Evolutionary conservation across 2,113 vertebrate species (phyloP).

Genomic region (Stigmatopora argus): DNA sequence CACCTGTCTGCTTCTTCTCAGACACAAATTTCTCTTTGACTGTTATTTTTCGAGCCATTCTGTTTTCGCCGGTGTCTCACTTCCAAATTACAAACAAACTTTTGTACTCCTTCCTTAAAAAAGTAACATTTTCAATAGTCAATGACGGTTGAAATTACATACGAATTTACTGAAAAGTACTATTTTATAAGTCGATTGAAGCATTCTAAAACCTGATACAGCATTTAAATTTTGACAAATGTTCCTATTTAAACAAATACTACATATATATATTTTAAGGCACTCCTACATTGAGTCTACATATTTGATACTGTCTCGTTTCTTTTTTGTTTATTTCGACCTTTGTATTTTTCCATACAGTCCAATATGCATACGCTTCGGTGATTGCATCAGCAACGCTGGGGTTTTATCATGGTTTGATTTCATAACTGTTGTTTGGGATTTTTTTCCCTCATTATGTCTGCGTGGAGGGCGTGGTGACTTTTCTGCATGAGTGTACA

Average conservation of each 20-base stretch:
- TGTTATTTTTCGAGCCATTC: slow-evolving; percentile 24
- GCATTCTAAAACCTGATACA: too few relatives aligned
- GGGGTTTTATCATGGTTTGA: slow-evolving; percentile 4
- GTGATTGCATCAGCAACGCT: not conserved
- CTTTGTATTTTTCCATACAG: not conserved
- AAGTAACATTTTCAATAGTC: slow-evolving; percentile 19
- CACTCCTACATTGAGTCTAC: not conserved
- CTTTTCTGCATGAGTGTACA: slow-evolving; percentile 57
- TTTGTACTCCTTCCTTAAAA: slow-evolving; percentile 3
- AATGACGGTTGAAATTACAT: too few relatives aligned
- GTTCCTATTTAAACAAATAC: too few relatives aligned
- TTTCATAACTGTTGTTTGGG: slow-evolving; percentile 32
- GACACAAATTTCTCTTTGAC: slow-evolving; percentile 11
- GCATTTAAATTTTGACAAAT: too few relatives aligned
- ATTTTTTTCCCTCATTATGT: slow-evolving; percentile 49
- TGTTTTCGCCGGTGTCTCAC: slow-evolving; percentile 12
- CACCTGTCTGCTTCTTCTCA: slow-evolving; percentile 19
- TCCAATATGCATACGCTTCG: not conserved
- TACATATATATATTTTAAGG: too few relatives aligned
- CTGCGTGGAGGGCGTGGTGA: slow-evolving; percentile 2
- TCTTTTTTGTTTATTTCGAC: not conserved
- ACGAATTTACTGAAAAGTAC: too few relatives aligned
- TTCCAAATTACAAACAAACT: not conserved
- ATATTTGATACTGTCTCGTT: not conserved
- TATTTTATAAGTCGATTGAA: too few relatives aligned